Evolutionary conservation across 2,113 vertebrate species (phyloP), one percentile per base, ranked within the genome.

Genomic region (Piaya cayana): DNA sequence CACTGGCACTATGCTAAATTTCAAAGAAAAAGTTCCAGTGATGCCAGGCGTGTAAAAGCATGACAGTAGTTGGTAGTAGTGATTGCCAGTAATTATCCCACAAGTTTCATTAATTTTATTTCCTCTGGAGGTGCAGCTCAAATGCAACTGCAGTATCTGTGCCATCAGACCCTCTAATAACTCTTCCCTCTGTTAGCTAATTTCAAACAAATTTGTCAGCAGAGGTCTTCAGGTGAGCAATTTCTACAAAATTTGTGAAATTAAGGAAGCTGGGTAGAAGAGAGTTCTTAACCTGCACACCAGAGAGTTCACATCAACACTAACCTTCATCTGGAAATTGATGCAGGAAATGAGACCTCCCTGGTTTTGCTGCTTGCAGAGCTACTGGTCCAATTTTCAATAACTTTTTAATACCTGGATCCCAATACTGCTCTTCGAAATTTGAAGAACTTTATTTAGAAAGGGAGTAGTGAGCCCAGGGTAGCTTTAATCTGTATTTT

Each of bases 221-320:
- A 49, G 47, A 49, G 47, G 47, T 49, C 47, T 23, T 21, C 22
- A 49, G 47, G 47, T 49, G 47, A 49, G 47, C 47, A 49, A 49
- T 49, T 49, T 23, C 47, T 49, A 11, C 21, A 23, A 49, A 49
- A 49, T 49, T 49, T 49, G 22, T 49, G 47, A 49, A 49, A 49
- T 49, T n/a, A 23, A 69, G 52, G 34, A 67, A 50, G 43, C 43
- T 45, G 52, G 59, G 60, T 88, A 64, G 45, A 42, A 63, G 0
- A 3, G 60, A 22, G 16, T 45, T 63, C 25, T 53, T 80, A 80
- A 65, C 37, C 32, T 62, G 27, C 22, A 22, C 11, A 1, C 34
- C 2, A 3, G 64, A 74, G 71, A 32, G 26, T 42, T 90, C 11
- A 27, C 0, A 0, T 68, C 47, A 64, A 6, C 1, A 0, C n/a